phyloP scores from a whole-genome alignment of 1,140 invertebrate genomes.

The Brachionus rotundiformis region DNA sequence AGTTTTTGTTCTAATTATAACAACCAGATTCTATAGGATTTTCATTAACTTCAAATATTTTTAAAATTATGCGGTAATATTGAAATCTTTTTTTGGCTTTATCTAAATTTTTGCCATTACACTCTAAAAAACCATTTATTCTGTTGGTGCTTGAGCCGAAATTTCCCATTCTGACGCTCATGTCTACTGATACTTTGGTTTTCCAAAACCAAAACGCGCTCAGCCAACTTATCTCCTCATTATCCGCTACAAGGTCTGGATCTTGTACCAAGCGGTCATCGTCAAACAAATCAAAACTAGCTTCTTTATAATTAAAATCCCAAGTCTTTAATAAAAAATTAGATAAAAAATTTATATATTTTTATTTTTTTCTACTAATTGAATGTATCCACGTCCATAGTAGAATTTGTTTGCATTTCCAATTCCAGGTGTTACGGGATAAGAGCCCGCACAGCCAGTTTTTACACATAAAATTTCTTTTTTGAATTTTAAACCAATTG shows the following conservation, averaged over 20 bases:
- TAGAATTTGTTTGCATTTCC: not conserved
- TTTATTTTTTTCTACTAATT: not conserved
- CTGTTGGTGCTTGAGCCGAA: slow-evolving; percentile 11
- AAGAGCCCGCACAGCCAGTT: not conserved
- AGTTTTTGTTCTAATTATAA: slow-evolving; percentile 12
- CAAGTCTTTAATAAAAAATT: not conserved
- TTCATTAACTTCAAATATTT: not conserved
- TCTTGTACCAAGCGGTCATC: not conserved
- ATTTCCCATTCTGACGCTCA: not conserved
- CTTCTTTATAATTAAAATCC: slow-evolving; percentile 28
- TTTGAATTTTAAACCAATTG: slow-evolving; percentile 16
- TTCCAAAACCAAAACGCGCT: slow-evolving; percentile 38
- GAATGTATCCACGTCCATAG: slow-evolving; percentile 40
- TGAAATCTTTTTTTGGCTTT: slow-evolving; percentile 3
- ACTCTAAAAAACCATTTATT: slow-evolving; percentile 39
- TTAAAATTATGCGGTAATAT: not conserved
- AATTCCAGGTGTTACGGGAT: not conserved
- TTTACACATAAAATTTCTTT: not conserved
- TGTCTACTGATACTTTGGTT: not conserved
- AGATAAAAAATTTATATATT: not conserved
- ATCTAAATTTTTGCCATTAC: not conserved
- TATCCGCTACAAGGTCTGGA: not conserved
- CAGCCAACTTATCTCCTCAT: slow-evolving; percentile 28
- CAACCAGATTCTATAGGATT: slow-evolving; percentile 12
- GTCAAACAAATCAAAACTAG: slow-evolving; percentile 21